Base-by-base conservation (phyloP, 2,113 vertebrate species). In the Marmota flaviventris region DNA sequence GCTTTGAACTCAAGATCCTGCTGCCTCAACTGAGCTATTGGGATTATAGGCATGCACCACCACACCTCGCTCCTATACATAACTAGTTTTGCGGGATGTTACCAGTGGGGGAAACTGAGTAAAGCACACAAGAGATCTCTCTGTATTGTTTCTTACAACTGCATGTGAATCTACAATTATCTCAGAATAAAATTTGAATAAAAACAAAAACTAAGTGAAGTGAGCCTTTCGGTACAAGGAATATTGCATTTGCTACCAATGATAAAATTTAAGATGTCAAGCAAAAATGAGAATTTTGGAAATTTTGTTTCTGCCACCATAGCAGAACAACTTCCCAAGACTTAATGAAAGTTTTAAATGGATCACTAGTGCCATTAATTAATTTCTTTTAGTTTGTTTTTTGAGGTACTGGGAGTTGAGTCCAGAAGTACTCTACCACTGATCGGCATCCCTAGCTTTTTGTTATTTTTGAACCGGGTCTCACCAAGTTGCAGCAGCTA, bases 171-270 rank as follows among this genome's bases (percentile, higher is more conserved):
- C 27, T 67, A 51, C 8, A 81, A 89, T 78, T 63, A 42, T 53
- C 22, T 93, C 63, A 82, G 81, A 89, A 75, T 85, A 92, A 96
- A 85, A 93, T 79, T 17, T 58, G 48, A 85, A 79, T 92, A 39
- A 58, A 87, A 89, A 92, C 48, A 67, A 87, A 89, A 89, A 58
- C 37, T 77, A 12, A 93, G 65, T 58, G 48, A 89, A 92, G 14
- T 89, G 45, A 81, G 27, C 1, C 51, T 69, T 8, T 93, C 51
- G 9, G n/a, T 89, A 89, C 20, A 81, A 75, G 27, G 37, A 81
- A 81, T 24, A 61, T 12, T 24, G 39, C 20, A 89, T 53, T 84
- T 83, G 22, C 29, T 39, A 37, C 58, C 37, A 27, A 58, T 16
- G 9, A 73, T 25, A 79, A 89, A 45, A 77, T 34, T 72, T 58